phyloP scores from a whole-genome alignment of 2,797 vertebrate species.

The Odontamblyopus lacepedii region DNA sequence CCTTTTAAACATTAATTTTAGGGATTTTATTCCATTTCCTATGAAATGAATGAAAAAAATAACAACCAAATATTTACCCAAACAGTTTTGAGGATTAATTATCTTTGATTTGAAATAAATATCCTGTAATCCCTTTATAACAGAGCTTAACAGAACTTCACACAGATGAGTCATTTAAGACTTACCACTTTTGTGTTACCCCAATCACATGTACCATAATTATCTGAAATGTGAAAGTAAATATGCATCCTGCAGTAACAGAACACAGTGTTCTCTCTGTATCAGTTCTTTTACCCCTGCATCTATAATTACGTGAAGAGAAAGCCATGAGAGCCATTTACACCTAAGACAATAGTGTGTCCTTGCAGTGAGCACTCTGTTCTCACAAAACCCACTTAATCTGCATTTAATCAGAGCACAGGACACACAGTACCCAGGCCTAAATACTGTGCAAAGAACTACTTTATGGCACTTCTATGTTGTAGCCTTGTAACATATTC shows the following conservation, averaged over 20 bases:
- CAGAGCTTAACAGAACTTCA: background rate
- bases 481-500: background rate
- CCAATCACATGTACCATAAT: background rate
- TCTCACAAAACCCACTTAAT: constrained; percentile 32
- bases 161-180: background rate
- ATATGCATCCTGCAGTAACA: constrained; percentile 1
- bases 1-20: too few species aligned
- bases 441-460: background rate
- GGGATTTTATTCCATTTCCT: background rate
- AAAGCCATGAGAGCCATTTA: constrained; percentile 8
- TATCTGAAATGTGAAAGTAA: background rate
- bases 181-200: background rate
- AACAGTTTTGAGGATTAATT: background rate
- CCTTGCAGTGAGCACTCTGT: constrained; percentile 24
- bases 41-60: background rate
- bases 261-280: constrained; percentile 25
- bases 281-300: constrained; percentile 17
- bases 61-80: background rate
- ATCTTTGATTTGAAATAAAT: background rate
- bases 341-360: constrained; percentile 16
- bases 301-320: constrained; percentile 32
- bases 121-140: background rate
- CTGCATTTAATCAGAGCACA: constrained; percentile 15
- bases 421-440: constrained; percentile 15
- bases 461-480: background rate